Conservation (phyloP, 2,888 invertebrate species). For the Thereva unica region DNA sequence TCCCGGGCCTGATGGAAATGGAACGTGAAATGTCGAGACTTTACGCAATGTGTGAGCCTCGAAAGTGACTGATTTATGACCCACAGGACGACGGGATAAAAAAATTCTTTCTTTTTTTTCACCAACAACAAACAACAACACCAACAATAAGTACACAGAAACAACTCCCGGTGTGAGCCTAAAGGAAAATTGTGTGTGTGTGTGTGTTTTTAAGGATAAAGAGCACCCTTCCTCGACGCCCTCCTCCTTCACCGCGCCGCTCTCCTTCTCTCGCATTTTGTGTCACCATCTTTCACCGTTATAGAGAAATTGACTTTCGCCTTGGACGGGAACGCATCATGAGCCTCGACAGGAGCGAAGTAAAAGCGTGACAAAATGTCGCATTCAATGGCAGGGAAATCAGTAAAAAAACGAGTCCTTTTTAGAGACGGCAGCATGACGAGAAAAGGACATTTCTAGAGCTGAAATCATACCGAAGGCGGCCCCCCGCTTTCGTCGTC, state of each 20-base stretch:
- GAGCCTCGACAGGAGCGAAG: slow-evolving; percentile 18
- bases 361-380: slow-evolving; percentile 35
- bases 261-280: no score
- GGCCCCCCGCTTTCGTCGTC: no score
- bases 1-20: slow-evolving; percentile 26
- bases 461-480: background rate
- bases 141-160: background rate
- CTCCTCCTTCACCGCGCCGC: no score
- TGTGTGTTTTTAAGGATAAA: slow-evolving; percentile 27
- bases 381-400: slow-evolving; percentile 20
- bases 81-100: slow-evolving; percentile 18
- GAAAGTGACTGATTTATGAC: slow-evolving; percentile 33
- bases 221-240: background rate
- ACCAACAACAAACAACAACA: slow-evolving; percentile 9
- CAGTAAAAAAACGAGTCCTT: slow-evolving; percentile 6
- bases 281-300: slow-evolving; percentile 2
- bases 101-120: background rate
- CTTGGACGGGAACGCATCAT: slow-evolving; percentile 26
- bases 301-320: slow-evolving; percentile 33
- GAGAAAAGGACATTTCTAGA: slow-evolving; percentile 8
- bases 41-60: slow-evolving; percentile 32
- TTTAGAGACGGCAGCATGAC: background rate
- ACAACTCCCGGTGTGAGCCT: slow-evolving; percentile 6
- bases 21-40: slow-evolving; percentile 30
- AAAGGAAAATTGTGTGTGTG: slow-evolving; percentile 24